Base-by-base conservation (phyloP, 1,140 invertebrate species). In the Planococcus citri region DNA sequence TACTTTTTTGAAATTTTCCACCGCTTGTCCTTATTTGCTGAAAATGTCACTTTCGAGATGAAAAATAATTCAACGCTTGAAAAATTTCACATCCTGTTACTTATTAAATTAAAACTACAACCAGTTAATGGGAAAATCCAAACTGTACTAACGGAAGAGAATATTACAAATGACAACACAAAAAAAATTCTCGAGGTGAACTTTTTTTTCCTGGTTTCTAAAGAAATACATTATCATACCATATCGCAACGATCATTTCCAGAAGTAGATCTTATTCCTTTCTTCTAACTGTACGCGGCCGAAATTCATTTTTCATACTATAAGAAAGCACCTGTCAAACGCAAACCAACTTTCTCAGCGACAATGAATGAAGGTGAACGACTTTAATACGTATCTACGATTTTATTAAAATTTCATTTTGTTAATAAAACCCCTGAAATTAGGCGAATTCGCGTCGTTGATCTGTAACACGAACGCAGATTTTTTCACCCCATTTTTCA, bases 211-310 rank as follows among this genome's bases (percentile, higher is more conserved):
- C 17, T 4, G 17, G 41, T 20, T 51, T 20, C 12, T 20, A 51
- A 51, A 51, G 41, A 51, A 51, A 51, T 51, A 51, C 41, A 51
- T 51, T 51, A 51, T 51, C 41, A 17, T 51, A 51, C 12, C n/a
- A 17, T 51, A 20, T 14, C n/a, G 12, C 41, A 51, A 51, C 41
- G 41, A 51, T 51, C 41, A 51, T 51, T 17, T 51, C 41, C 41
- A 51, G 41, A 51, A 51, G 41, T 51, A 51, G 41, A 51, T 51
- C 41, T 51, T 51, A 51, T 51, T 51, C 41, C 41, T 51, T 51
- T 51, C 41, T 51, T 51, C 41, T 51, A 33, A 33, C 29, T 33
- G 29, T 33, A 51, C n/a, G 17, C 41, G n/a, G 41, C 33, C 17
- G 41, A 17, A 51, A 51, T 20, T 51, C 41, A 51, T 51, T 51